A percentile compares a stretch with the other conserved stretches of the same genome.
Evolutionary conservation across 2,113 vertebrate genomes (phyloP).

Genomic region (Malurus alboscapulatus): DNA sequence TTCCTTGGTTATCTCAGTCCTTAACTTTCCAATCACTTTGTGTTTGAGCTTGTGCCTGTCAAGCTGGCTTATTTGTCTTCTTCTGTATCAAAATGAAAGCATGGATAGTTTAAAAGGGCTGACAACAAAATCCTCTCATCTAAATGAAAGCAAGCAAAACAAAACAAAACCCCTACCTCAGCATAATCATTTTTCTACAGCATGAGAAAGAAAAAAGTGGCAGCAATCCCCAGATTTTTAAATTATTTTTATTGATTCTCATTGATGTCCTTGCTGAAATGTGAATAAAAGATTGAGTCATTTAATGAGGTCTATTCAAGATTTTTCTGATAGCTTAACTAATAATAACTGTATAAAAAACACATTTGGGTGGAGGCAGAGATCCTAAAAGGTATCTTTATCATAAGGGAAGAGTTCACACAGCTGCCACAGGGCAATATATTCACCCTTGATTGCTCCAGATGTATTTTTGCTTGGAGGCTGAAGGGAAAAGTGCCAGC

Average conservation of each 20-base stretch:
- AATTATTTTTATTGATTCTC: not conserved
- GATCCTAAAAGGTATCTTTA: not conserved
- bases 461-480: not conserved
- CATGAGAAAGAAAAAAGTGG: not conserved
- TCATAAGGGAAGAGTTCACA: not conserved
- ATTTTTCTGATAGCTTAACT: not conserved
- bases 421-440: not conserved
- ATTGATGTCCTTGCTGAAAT: not conserved
- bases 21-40: not conserved
- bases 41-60: not conserved
- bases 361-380: not conserved
- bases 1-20: not conserved
- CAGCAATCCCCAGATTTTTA: not conserved
- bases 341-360: not conserved
- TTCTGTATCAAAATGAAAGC: not conserved
- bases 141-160: not conserved
- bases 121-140: conserved; percentile 1
- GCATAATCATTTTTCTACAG: not conserved
- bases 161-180: not conserved
- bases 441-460: not conserved
- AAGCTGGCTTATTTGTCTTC: not conserved
- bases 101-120: not conserved
- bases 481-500: not conserved
- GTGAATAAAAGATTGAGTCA: not conserved
- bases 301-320: not conserved